Base-by-base conservation (phyloP, 2,797 vertebrate species). In the Hephaestus fuliginosus region DNA sequence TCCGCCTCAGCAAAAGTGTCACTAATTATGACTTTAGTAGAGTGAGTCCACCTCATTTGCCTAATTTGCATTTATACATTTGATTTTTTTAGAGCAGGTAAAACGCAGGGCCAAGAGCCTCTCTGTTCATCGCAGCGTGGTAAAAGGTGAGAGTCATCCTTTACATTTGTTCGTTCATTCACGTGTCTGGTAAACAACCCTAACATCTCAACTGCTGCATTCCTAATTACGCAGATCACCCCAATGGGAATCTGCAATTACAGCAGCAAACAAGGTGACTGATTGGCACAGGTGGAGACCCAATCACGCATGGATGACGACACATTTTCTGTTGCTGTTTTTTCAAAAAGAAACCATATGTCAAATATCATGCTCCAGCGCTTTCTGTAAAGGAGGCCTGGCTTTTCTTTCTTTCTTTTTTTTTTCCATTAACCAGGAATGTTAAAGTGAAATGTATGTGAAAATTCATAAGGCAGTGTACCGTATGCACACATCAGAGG, bases 281-380 rank as follows among this genome's bases (percentile, higher is more conserved):
- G 88, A 91, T 84, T 88, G 81, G 76, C 85, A 88, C 89, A 89
- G 84, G 70, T 76, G 86, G 88, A 80, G 83, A 71, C 48, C 55
- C 68, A 55, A 80, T 71, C 64, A 39, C 13, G 55, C 69, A 44
- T 6, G 22, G 72, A 81, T 61, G 61, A 70, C 0, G 1, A 65
- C 57, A 56, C 52, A 81, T 81, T 83, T 66, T 57, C 13, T 5
- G 2, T 9, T 68, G 62, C 8, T 17, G 13, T 74, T 79, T 74
- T 79, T 41, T 43, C 22, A 18, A 65, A 73, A 78, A 60, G 18
- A 71, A 76, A 33, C 52, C 65, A 72, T 18, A 55, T 36, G 64
- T 51, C 3, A 4, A 28, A 63, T 36, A 33, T 72, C 18, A 41
- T 2, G 22, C 56, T n/a, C 3, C 39, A 41, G 39, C 3, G 2